Conservation (phyloP, 2,113 vertebrate genomes). For the Lepidothrix coronata region DNA sequence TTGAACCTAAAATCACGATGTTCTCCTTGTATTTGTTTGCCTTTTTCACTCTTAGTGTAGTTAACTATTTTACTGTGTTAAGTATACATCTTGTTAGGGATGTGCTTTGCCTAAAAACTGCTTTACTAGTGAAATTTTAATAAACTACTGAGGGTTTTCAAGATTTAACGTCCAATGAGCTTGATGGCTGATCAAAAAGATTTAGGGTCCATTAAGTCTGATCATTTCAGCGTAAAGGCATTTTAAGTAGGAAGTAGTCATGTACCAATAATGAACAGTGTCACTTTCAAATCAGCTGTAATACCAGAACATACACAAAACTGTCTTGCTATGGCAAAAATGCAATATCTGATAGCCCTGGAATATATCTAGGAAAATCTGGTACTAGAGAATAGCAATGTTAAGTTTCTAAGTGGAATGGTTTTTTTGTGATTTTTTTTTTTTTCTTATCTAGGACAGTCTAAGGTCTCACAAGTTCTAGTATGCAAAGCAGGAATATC, state of each 20-base stretch:
- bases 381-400: background rate
- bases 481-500: background rate
- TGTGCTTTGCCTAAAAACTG: background rate
- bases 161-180: background rate
- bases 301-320: background rate
- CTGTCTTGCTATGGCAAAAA: background rate
- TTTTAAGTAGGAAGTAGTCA: background rate
- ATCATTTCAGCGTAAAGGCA: background rate
- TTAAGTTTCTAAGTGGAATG: background rate
- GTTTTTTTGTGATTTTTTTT: background rate
- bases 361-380: background rate
- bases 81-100: background rate
- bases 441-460: background rate
- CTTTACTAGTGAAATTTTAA: slow-evolving; percentile 11
- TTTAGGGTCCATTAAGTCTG: background rate
- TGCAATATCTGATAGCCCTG: background rate
- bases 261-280: background rate
- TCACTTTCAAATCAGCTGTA: background rate
- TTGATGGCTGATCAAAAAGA: background rate
- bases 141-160: background rate
- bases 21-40: background rate
- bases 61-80: background rate
- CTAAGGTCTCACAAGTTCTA: background rate
- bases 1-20: background rate
- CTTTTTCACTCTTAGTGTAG: background rate